Percentiles rank a stretch among this genome's conserved stretches.
These are phyloP conservation scores for Leguminivora glycinivorella DNA, from an alignment of 1,140 invertebrate species.

Conservation along the genomic window DNA sequence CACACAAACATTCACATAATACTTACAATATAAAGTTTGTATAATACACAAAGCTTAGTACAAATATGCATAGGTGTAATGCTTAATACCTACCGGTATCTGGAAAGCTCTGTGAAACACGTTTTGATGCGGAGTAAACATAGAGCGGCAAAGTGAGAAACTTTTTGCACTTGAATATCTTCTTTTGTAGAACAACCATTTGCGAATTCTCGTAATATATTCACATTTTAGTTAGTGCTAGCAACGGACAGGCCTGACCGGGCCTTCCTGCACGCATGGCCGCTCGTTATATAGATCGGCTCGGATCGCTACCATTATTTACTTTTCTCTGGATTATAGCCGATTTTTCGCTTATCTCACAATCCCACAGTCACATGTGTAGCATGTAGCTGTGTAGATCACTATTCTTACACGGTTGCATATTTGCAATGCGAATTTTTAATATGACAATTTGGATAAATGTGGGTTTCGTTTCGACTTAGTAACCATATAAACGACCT, in stretches of 20 bases:
- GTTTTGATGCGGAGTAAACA: background rate
- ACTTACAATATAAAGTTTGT: too few species aligned
- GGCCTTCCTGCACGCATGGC: constrained; percentile 57
- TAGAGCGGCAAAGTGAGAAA: background rate
- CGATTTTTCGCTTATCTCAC: background rate
- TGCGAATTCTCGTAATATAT: background rate
- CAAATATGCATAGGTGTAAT: background rate
- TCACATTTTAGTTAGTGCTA: background rate
- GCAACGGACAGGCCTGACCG: background rate
- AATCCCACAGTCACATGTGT: background rate
- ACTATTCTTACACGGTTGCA: too few species aligned
- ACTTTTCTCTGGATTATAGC: background rate
- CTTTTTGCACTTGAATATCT: background rate
- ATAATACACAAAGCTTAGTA: background rate
- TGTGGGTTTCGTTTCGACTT: too few species aligned
- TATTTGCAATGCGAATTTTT: too few species aligned
- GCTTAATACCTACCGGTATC: background rate
- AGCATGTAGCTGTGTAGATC: too few species aligned
- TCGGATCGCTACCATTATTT: background rate
- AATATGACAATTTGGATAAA: too few species aligned
- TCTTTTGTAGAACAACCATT: background rate
- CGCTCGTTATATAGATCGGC: constrained; percentile 46
- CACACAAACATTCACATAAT: too few species aligned
- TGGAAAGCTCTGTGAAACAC: background rate
- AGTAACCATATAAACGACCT: too few species aligned